Conservation (phyloP, 2,888 invertebrate species). For the Cordilura impudica region DNA sequence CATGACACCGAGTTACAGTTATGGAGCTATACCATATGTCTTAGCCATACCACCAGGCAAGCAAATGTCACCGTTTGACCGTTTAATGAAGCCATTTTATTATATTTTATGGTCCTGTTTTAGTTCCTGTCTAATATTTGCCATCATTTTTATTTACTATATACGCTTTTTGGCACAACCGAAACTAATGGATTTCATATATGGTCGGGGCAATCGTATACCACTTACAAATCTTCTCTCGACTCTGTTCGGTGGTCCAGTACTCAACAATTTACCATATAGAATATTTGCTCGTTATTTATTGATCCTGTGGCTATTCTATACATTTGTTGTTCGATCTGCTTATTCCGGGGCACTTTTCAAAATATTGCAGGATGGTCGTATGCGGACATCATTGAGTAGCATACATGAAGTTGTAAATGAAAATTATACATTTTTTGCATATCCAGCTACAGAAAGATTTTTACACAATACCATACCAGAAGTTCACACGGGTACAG, state of each 20-base stretch:
- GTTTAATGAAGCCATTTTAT: slow-evolving; percentile 71
- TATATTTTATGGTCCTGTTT: slow-evolving; percentile 71
- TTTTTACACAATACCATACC: slow-evolving; percentile 52
- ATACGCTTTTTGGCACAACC: slow-evolving; percentile 64
- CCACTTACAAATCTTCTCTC: slow-evolving; percentile 69
- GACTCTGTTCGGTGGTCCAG: slow-evolving; percentile 67
- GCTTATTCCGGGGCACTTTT: slow-evolving; percentile 72
- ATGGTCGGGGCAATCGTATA: slow-evolving; percentile 67
- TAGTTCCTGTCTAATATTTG: slow-evolving; percentile 64
- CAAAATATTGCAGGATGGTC: slow-evolving; percentile 71
- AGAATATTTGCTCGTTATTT: slow-evolving; percentile 73
- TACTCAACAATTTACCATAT: slow-evolving; percentile 65
- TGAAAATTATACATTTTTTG: slow-evolving; percentile 65
- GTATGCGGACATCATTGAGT: slow-evolving; percentile 61
- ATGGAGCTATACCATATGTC: slow-evolving; percentile 68
- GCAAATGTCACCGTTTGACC: slow-evolving; percentile 67
- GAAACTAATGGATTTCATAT: slow-evolving; percentile 65
- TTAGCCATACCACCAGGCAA: slow-evolving; percentile 69
- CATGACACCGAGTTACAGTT: slow-evolving; percentile 69
- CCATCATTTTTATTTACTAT: slow-evolving; percentile 63
- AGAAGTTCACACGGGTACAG: slow-evolving; percentile 3
- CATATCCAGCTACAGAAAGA: slow-evolving; percentile 61
- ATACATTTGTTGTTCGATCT: slow-evolving; percentile 70
- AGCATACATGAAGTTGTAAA: slow-evolving; percentile 67
- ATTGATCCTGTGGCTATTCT: slow-evolving; percentile 70